Evolutionary conservation across 2,113 vertebrate species (phyloP), one percentile per base, ranked within the genome.

Genomic region (Periophthalmodon schlosseri): DNA sequence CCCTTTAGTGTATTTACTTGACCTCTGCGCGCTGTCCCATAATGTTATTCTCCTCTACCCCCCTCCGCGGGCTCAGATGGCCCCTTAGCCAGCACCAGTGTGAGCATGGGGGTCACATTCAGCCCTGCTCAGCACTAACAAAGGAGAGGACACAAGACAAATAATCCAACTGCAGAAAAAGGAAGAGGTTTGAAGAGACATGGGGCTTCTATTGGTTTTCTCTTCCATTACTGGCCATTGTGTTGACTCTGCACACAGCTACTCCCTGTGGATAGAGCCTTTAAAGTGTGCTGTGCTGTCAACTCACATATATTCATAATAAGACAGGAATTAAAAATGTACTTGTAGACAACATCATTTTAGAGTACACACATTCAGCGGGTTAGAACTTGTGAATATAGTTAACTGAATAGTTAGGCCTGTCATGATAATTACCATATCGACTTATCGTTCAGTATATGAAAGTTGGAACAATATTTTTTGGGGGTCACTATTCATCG

Each of bases 81-180:
- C 88, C 69, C 73, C 76, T 84, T 81, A 83, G 87, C 80, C 75
- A 89, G 87, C 68, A 78, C 50, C 14, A 65, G 67, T 64, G 64
- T 74, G 6, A 28, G 57, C 0, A 20, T 14, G 7, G 28, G 86
- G 81, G 77, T 91, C 89, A 87, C 78, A 83, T 90, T 90, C 44
- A 89, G 85, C 87, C 63, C 67, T 23, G 82, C 82, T 90, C 87
- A 91, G 90, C 90, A 82, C 78, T 82, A 68, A 78, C 65, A 54
- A 47, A 68, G 69, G 71, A 74, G 71, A 70, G 44, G 76, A 21
- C 72, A 57, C 64, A 63, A 63, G 75, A 74, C 69, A 84, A 84
- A 69, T 71, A 84, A 84, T 84, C 84, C 78, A 69, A 46, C 60
- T 73, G 73, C 75, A 79, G 49, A 12, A 64, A 73, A 49, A 77